Base-by-base conservation (phyloP, 2,888 invertebrate species). In the Dicyrtomina minuta region DNA sequence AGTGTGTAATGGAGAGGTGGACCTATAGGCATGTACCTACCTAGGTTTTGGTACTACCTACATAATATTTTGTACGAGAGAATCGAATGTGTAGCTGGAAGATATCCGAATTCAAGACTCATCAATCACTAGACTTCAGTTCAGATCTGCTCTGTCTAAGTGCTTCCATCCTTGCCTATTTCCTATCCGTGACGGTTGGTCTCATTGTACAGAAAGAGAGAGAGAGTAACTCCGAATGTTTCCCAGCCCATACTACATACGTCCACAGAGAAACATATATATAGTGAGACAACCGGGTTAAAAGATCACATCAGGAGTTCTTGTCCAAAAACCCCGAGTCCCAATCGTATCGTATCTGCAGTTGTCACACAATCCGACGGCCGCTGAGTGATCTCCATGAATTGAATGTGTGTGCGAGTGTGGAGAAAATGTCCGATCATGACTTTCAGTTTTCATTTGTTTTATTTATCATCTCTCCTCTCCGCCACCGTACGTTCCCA, bases 71-170 rank as follows among this genome's bases (percentile, higher is more conserved):
- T 12, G 17, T 51, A 51, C 20, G n/a, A 6, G 51, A 44, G 26
- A n/a, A n/a, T n/a, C n/a, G n/a, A n/a, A n/a, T n/a, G n/a, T n/a
- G 12, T 62, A 62, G 62, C 49, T 65, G 53, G 49, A 66, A 66
- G 66, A 66, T 66, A 66, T 70, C 70, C 70, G 70, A 70, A 70
- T 70, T 70, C 70, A 66, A 56, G 61, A 61, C 70, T 70, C 70
- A 70, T 70, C 70, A 70, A 70, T 70, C 70, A 70, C 70, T 66
- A 46, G 62, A 61, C 67, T 70, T 70, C 70, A 70, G 62, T 70
- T 70, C 41, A 44, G 56, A 66, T 66, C 66, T 33, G 65, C 26
- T 65, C 66, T 62, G 66, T 70, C 66, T 70, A 70, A 70, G 70
- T 70, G 70, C 67, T 70, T 62, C 70, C 66, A 66, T 68, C 58